Base-by-base conservation (phyloP, 2,888 invertebrate genomes). In the Tethea ocularis region DNA sequence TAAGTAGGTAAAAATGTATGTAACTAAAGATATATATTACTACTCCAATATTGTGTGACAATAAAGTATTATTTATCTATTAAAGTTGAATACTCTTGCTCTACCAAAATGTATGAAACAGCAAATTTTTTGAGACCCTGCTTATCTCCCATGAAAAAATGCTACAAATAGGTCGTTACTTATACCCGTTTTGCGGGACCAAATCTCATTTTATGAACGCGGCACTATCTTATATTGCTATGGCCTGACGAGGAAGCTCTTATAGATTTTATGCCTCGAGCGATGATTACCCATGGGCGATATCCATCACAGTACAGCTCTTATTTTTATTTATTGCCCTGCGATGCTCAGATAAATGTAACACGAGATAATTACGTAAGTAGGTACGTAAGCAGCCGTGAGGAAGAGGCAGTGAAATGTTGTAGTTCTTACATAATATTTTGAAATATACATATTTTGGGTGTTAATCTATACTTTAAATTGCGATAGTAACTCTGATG, bases 221-320 rank as follows among this genome's bases (percentile, higher is more conserved):
- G 67, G 71, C 72, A 75, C 71, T 76, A 72, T 71, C 71, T 68
- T 61, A 73, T 77, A 75, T 72, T 73, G 71, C 69, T 20, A 46
- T 46, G n/a, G 46, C 46, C 41, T 46, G 60, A 57, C 60, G 57
- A 53, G 66, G 65, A 67, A 65, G 60, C 63, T 62, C 66, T 62
- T 66, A 59, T 57, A 51, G 51, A 46, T 57, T 61, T 64, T 29
- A 36, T 51, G 56, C 58, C 51, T 51, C 29, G 72, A 68, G 73
- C 75, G 72, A 79, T 86, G 87, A 90, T 88, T 89, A 84, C 89
- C 87, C 88, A 69, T 61, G 88, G 88, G 88, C 78, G 77, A 76
- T 80, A 87, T 90, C 84, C 80, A 88, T 89, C 89, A 87, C 72
- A 75, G 77, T 70, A 65, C 66, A 68, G 72, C 77, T 83, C 79